Evolutionary conservation across 2,113 vertebrate genomes (phyloP), one percentile per base, ranked within the genome.

Genomic region (Rhea pennata): DNA sequence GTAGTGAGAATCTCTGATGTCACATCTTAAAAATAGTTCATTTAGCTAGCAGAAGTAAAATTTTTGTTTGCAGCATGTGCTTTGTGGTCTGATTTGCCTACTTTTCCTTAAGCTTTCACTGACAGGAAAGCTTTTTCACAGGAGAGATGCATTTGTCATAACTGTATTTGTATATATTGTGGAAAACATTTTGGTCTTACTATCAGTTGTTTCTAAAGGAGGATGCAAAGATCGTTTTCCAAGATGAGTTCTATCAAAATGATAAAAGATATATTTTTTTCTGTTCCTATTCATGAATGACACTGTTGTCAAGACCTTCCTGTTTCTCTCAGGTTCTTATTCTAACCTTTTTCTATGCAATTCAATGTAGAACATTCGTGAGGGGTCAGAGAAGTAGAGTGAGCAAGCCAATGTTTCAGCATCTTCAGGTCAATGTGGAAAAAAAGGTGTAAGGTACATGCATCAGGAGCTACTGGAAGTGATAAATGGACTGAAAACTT

Each of bases 251-350:
- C 21, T 15, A 24, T 64, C 23, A 70, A 22, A 71, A 33, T 40
- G 8, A 7, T 62, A 24, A 21, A 54, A 40, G 20, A n/a, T 56
- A n/a, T 56, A 5, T 5, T 48, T 75, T 73, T 67, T 36, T 11
- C 22, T 56, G 16, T 48, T 16, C 29, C 10, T 40, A 8, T 65
- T 70, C 14, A 11, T 26, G 15, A 26, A 6, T 39, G 48, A 40
- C 1, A 1, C 11, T 0, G 0, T 33, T 26, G 46, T 39, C 40
- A 70, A 24, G 12, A 12, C 22, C 7, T 5, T 24, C n/a, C 24
- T 29, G 26, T 69, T 90, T 84, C 54, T 59, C 19, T 69, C 12
- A 33, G n/a, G 14, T 78, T 85, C 48, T 74, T 80, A 33, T 40
- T 15, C 31, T n/a, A 36, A 54, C 10, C 46, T 29, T 81, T 84